phyloP scores from a whole-genome alignment of 2,113 vertebrate genomes.

The Sminthopsis crassicaudata region DNA sequence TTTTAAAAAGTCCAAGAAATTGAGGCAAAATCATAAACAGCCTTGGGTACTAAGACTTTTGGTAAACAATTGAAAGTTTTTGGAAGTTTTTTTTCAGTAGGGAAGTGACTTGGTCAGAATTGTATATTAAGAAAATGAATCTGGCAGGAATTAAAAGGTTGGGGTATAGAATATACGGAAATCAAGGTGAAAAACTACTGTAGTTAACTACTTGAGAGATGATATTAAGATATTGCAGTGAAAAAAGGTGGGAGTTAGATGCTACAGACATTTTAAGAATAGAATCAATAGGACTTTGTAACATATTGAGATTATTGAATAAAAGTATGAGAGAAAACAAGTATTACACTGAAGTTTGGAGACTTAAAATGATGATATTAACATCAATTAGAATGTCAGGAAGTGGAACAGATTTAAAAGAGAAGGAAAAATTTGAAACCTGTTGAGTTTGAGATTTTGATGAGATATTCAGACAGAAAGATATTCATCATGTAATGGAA shows the following conservation, averaged over 20 bases:
- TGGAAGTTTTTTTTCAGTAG: neutral
- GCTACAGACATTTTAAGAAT: neutral
- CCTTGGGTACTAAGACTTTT: neutral
- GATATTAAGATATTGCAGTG: neutral
- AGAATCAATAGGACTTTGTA: neutral
- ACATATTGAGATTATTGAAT: neutral
- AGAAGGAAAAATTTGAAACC: neutral
- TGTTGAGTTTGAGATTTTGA: neutral
- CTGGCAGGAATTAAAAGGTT: neutral
- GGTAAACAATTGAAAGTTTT: neutral
- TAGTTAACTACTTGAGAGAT: neutral
- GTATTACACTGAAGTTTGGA: neutral
- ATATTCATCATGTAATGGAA: neutral
- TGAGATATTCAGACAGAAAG: neutral
- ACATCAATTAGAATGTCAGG: neutral
- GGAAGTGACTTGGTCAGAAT: neutral
- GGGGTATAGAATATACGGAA: neutral
- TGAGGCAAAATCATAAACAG: neutral
- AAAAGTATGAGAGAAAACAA: neutral
- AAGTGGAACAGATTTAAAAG: neutral
- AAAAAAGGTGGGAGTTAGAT: neutral
- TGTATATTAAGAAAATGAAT: neutral
- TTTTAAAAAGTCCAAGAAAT: neutral
- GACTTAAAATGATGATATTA: neutral
- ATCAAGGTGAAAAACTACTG: neutral